Conservation (phyloP, 1,140 invertebrate genomes). For the Heliconius himera region DNA sequence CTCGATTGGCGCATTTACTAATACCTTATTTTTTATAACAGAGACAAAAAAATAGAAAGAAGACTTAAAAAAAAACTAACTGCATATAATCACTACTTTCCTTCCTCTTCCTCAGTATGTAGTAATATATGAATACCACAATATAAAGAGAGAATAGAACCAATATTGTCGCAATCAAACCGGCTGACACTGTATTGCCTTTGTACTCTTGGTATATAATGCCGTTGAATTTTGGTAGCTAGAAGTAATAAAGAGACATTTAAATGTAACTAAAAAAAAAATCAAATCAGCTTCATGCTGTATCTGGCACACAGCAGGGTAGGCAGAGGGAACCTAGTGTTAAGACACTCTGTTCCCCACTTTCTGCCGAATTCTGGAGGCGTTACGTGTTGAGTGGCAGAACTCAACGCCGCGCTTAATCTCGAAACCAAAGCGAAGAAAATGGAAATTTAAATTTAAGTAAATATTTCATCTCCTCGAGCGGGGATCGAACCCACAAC, state of each 20-base stretch:
- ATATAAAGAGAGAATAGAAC: slow-evolving; percentile 51
- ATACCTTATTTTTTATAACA: neutral
- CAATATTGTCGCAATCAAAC: slow-evolving; percentile 43
- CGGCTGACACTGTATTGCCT: slow-evolving; percentile 34
- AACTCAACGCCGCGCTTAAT: no score
- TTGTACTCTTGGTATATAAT: slow-evolving; percentile 39
- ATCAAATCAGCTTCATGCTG: no score
- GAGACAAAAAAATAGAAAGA: neutral
- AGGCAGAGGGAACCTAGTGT: no score
- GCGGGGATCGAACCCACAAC: no score
- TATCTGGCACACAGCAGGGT: no score
- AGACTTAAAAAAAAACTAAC: slow-evolving; percentile 37
- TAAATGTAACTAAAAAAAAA: neutral
- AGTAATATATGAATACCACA: slow-evolving; percentile 49
- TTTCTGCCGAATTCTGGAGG: no score
- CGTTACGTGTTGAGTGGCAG: no score
- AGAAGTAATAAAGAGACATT: neutral
- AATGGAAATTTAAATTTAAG: no score
- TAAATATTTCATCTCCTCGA: no score
- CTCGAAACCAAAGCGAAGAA: no score
- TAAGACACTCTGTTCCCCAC: no score
- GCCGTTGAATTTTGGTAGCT: slow-evolving; percentile 62
- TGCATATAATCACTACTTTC: slow-evolving; percentile 43
- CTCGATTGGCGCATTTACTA: neutral
- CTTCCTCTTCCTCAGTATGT: slow-evolving; percentile 32